Conservation (phyloP, 53 echinoderm and acorn worm species). For the Luidia sarsii region DNA sequence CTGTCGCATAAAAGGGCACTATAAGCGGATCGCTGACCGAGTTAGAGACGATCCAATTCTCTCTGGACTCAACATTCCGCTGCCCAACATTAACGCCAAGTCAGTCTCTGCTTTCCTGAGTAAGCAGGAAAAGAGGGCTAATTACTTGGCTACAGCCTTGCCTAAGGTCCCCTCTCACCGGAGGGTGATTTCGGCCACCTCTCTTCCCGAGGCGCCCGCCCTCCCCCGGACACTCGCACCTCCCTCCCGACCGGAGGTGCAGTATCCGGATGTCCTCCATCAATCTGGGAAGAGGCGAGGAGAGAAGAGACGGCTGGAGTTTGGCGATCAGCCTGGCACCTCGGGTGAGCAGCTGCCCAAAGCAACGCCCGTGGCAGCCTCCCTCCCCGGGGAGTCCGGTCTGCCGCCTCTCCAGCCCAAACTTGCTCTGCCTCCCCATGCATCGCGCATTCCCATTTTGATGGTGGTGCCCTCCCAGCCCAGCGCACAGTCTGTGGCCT, state of each 20-base stretch:
- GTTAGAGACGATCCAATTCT: constrained; percentile 51
- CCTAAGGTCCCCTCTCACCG: too few relatives aligned
- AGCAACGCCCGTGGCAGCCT: constrained; percentile 34
- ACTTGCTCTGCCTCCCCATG: constrained; percentile 2
- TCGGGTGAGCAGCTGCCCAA: background rate
- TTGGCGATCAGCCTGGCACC: constrained; percentile 14
- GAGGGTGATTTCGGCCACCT: too few relatives aligned
- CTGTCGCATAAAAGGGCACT: constrained; percentile 40
- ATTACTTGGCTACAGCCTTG: too few relatives aligned
- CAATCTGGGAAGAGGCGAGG: too few relatives aligned
- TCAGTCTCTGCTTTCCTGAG: constrained; percentile 49
- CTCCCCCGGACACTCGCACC: constrained; percentile 33
- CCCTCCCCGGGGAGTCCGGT: constrained; percentile 35
- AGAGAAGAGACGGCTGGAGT: constrained; percentile 20
- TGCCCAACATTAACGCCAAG: constrained; percentile 63
- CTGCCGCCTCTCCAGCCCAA: constrained; percentile 18
- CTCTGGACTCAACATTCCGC: constrained; percentile 20
- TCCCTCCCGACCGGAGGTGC: constrained; percentile 37
- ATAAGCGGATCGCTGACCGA: constrained; percentile 56
- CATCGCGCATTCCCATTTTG: constrained; percentile 44
- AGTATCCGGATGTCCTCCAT: constrained; percentile 37
- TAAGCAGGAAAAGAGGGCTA: too few relatives aligned
- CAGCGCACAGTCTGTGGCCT: constrained; percentile 30
- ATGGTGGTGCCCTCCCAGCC: too few relatives aligned
- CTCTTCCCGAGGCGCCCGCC: too few relatives aligned